Percentiles rank a stretch among this genome's conserved stretches.
Evolutionary conservation across 2,888 invertebrate species (phyloP).

Genomic region (Epinotia brunnichana): DNA sequence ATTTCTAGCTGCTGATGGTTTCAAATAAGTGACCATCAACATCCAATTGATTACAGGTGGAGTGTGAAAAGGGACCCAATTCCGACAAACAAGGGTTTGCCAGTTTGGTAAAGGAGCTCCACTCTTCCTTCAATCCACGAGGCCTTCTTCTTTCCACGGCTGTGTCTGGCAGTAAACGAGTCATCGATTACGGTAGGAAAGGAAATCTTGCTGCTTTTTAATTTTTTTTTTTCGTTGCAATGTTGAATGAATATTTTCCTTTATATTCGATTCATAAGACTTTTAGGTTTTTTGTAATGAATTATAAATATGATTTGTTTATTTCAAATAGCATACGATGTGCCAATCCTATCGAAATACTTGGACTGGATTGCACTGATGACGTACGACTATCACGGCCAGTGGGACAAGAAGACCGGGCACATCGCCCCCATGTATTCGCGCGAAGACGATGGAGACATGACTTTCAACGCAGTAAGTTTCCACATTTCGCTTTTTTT

Average conservation of each 20-base stretch:
- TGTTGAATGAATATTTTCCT: neutral
- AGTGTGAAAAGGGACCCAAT: constrained; percentile 91
- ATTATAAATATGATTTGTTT: neutral
- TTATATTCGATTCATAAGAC: too few species aligned
- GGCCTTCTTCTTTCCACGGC: constrained; percentile 91
- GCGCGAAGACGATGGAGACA: constrained; percentile 88
- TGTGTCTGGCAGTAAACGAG: constrained; percentile 92
- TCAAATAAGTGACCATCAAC: neutral
- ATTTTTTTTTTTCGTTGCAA: neutral
- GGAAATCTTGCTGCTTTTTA: constrained; percentile 32
- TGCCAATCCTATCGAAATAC: constrained; percentile 88
- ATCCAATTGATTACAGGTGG: constrained; percentile 78
- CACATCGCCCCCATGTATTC: constrained; percentile 94
- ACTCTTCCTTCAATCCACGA: constrained; percentile 87
- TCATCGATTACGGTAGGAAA: constrained; percentile 89
- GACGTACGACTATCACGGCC: constrained; percentile 96
- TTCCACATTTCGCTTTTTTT: neutral
- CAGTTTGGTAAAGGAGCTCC: constrained; percentile 89
- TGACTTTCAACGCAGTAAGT: constrained; percentile 90
- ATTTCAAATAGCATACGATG: constrained; percentile 85
- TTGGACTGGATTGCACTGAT: constrained; percentile 96
- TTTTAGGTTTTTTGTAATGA: too few species aligned
- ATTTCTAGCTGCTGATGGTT: neutral
- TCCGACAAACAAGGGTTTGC: constrained; percentile 92
- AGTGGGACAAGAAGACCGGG: constrained; percentile 95